Conservation (phyloP, 2,888 invertebrate genomes). For the Plutella xylostella region DNA sequence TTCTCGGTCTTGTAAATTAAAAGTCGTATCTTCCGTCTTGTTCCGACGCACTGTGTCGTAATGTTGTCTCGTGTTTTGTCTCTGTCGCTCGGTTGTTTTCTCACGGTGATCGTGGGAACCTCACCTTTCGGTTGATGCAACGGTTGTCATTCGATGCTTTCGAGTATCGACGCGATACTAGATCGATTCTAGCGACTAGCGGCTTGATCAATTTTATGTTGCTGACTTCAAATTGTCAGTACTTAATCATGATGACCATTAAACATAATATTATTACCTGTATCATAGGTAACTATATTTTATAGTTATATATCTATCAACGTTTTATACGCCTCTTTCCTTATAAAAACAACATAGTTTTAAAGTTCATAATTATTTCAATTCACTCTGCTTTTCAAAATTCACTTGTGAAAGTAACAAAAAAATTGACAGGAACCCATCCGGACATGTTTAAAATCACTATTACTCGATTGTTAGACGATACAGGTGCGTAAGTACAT, state of each 20-base stretch:
- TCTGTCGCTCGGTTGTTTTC: constrained; percentile 21
- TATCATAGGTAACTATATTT: too few species aligned
- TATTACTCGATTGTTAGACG: too few species aligned
- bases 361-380: too few species aligned
- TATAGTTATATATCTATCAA: too few species aligned
- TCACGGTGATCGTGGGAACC: constrained; percentile 37
- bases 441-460: too few species aligned
- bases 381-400: too few species aligned
- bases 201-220: background rate
- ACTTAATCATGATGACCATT: too few species aligned
- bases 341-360: too few species aligned
- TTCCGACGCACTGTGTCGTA: constrained; percentile 2
- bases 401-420: too few species aligned
- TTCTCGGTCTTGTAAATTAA: background rate
- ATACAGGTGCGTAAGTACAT: constrained; percentile 4
- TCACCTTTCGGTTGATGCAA: constrained; percentile 29
- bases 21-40: background rate
- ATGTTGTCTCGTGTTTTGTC: constrained; percentile 2
- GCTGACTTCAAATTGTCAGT: background rate
- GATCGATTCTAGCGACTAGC: constrained; percentile 14
- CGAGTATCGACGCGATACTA: constrained; percentile 22
- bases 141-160: constrained; percentile 4
- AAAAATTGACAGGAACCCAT: too few species aligned
- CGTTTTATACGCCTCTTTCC: too few species aligned
- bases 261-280: too few species aligned